Evolutionary conservation across 2,797 vertebrate genomes (phyloP).

Genomic region (Trematomus bernacchii): DNA sequence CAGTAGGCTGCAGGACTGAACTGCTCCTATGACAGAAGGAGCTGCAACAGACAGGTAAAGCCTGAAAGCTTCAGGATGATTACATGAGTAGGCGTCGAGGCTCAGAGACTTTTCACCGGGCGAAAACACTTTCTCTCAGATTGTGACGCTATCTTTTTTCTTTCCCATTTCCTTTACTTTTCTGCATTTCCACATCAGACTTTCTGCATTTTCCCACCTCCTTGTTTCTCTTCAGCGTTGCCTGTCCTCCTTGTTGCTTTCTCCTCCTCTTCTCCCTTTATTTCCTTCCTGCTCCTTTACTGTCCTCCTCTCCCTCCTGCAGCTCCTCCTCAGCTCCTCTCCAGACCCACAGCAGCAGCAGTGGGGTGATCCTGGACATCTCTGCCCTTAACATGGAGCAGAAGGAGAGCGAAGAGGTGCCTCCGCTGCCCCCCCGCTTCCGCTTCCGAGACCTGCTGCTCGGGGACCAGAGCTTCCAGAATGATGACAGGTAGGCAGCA

Average conservation of each 20-base stretch:
- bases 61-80: slow-evolving; percentile 2
- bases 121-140: background rate
- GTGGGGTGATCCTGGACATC: slow-evolving; percentile 86
- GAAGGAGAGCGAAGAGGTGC: slow-evolving; percentile 89
- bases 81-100: background rate
- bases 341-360: slow-evolving; percentile 72
- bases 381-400: slow-evolving; percentile 87
- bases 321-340: slow-evolving; percentile 62
- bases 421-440: slow-evolving; percentile 90
- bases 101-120: background rate
- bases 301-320: slow-evolving; percentile 37
- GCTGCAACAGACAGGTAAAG: background rate
- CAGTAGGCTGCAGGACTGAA: background rate
- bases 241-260: no score
- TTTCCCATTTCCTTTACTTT: slow-evolving; percentile 8
- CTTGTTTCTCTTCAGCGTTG: no score
- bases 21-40: slow-evolving; percentile 15
- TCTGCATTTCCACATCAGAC: slow-evolving; percentile 7
- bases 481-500: slow-evolving; percentile 90
- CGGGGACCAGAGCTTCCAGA: slow-evolving; percentile 92
- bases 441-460: slow-evolving; percentile 94
- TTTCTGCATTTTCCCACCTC: slow-evolving; percentile 19
- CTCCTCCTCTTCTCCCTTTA: background rate
- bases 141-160: background rate
- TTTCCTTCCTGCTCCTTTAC: slow-evolving; percentile 30